Evolutionary conservation across 2,113 vertebrate genomes (phyloP), one percentile per base, ranked within the genome.

Genomic region (Gorsachius goisagi): DNA sequence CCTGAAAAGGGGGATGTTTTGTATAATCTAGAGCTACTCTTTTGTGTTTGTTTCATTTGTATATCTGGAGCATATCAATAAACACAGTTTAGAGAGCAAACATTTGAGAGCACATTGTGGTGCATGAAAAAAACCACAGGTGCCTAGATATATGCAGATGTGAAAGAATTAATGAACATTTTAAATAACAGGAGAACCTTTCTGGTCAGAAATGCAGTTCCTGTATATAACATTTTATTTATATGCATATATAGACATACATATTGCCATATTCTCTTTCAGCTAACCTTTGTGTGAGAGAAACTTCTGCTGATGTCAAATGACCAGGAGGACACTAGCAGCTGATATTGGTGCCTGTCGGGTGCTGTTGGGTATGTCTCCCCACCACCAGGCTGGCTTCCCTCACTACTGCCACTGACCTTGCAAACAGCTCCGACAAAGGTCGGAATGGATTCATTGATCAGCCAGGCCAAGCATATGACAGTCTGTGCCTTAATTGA

Each of bases 281-380:
- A 98, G 98, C 89, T 99, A 96, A 99, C 98, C 97, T 99, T 99
- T 98, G 97, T 98, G 67, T 90, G 88, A 98, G 98, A 98, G 98
- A 99, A 99, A 97, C 98, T 99, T 89, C 98, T 99, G 95, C 98
- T 99, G 97, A 99, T 99, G 99, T 99, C 99, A 97, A 98, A 97
- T 63, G 98, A 99, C 97, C 98, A 99, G 96, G 98, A 99, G 94
- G 98, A 99, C 95, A 97, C 98, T 94, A 99, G 98, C 83, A 98
- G 98, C 97, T 99, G 99, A 98, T 98, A 97, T 67, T 91, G 97
- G 94, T 98, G 98, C 94, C 98, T 99, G 97, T 98, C 91, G 84
- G 98, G 98, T 71, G 97, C 98, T 88, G 95, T 97, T 96, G 98
- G 98, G 98, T 98, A 96, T 58, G 96, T 94, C 77, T 98, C 96